Percentiles rank a stretch among this genome's conserved stretches.
Evolutionary conservation across 2,797 vertebrate species (phyloP).

Genomic region (Eremophila alpestris): DNA sequence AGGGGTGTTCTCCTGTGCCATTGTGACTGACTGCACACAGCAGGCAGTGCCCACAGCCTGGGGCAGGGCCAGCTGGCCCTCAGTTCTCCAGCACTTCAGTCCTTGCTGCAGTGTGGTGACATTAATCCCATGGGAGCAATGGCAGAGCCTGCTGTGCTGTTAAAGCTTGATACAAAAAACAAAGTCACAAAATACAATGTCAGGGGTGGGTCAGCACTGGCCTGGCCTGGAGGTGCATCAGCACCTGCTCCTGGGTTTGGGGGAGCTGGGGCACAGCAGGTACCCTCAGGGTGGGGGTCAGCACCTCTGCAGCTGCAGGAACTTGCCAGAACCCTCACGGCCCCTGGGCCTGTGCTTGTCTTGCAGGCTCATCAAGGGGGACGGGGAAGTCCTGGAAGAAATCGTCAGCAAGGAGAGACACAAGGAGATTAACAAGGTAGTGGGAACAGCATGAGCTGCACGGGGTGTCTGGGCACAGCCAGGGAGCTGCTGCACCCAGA

Average conservation of each 20-base stretch:
- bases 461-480: not conserved
- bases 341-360: not conserved
- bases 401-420: conserved; percentile 92
- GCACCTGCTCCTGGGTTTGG: not conserved
- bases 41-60: not conserved
- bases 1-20: not conserved
- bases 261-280: not conserved
- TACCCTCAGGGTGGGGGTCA: not conserved
- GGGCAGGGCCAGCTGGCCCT: not conserved
- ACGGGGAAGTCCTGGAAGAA: conserved; percentile 95
- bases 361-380: conserved; percentile 90
- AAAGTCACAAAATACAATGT: not conserved
- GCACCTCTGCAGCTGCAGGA: not conserved
- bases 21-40: not conserved
- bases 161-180: not conserved
- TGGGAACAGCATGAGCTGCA: not conserved
- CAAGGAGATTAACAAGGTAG: conserved; percentile 95
- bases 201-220: not conserved
- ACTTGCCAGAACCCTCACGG: rapidly evolving
- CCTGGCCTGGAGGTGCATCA: not conserved
- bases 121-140: not conserved
- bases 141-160: not conserved
- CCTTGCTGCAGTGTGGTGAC: not conserved
- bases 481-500: not conserved
- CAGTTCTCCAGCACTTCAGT: not conserved